These are phyloP conservation scores for Lithophane socia DNA, from an alignment of 2,888 invertebrate species.

Conservation along the genomic window DNA sequence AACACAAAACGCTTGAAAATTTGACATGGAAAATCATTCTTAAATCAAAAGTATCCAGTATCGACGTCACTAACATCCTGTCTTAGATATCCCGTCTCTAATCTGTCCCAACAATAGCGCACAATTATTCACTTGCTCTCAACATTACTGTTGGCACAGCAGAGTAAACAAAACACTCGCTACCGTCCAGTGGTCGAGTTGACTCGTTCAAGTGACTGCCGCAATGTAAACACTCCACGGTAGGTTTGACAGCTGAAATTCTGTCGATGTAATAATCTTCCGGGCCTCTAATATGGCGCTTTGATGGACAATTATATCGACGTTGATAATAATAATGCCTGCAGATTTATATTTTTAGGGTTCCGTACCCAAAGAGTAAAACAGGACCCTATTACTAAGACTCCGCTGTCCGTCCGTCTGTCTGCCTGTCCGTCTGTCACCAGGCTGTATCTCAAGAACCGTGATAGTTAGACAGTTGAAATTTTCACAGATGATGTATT, in stretches of 20 bases:
- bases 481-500: too few relatives aligned
- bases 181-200: slow-evolving; percentile 80
- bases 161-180: slow-evolving; percentile 85
- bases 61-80: slow-evolving; percentile 29
- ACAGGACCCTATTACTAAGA: too few relatives aligned
- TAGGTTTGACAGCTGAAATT: slow-evolving; percentile 71
- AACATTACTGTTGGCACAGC: slow-evolving; percentile 79
- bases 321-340: not conserved
- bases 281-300: slow-evolving; percentile 38
- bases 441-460: too few relatives aligned
- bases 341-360: not conserved
- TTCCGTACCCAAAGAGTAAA: too few relatives aligned
- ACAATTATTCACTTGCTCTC: slow-evolving; percentile 80
- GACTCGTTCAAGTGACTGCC: slow-evolving; percentile 78
- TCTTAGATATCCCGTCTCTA: slow-evolving; percentile 61
- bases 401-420: too few relatives aligned
- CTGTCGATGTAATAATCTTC: slow-evolving; percentile 68
- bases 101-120: slow-evolving; percentile 73
- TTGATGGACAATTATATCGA: not conserved
- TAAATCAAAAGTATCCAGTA: not conserved
- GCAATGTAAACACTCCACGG: slow-evolving; percentile 78
- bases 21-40: not conserved
- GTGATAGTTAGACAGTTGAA: too few relatives aligned
- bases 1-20: not conserved
- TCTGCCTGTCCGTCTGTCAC: too few relatives aligned